Conservation (phyloP, 2,888 invertebrate species). For the Agrotis segetum region DNA sequence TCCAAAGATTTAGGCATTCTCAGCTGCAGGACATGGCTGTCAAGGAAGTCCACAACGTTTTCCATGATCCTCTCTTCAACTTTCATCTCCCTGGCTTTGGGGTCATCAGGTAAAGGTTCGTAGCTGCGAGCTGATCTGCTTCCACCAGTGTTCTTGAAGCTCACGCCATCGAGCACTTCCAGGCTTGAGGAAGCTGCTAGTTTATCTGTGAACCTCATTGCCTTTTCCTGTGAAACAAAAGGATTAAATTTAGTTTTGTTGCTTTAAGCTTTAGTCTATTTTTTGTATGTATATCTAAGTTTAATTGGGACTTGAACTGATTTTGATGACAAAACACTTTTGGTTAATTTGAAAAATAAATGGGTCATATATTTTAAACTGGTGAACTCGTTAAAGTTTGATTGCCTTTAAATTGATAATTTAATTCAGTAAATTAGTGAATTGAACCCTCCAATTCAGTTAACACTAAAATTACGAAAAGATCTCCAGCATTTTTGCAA, state of each 20-base stretch:
- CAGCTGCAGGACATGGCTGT: constrained; percentile 84
- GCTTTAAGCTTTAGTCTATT: not conserved
- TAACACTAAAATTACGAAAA: not conserved
- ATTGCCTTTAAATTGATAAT: not conserved
- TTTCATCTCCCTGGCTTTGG: constrained; percentile 83
- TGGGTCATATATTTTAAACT: not conserved
- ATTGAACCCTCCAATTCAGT: constrained; percentile 10
- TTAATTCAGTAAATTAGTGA: constrained; percentile 3
- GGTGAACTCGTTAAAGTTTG: not conserved
- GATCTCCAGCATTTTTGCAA: constrained; percentile 9
- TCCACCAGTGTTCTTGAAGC: constrained; percentile 84
- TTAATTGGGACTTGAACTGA: not conserved
- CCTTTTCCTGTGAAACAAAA: constrained; percentile 83
- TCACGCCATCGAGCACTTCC: constrained; percentile 83
- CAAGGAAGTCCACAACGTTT: constrained; percentile 86
- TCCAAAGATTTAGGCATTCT: constrained; percentile 87
- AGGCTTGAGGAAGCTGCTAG: constrained; percentile 85
- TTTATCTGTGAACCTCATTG: constrained; percentile 87
- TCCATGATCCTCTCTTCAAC: constrained; percentile 88
- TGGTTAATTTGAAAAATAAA: constrained; percentile 50
- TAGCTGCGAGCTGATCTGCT: constrained; percentile 86
- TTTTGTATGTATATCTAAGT: not conserved
- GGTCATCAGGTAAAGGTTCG: constrained; percentile 84
- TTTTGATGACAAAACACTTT: constrained; percentile 39
- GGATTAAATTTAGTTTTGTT: constrained; percentile 29